Evolutionary conservation across 2,888 invertebrate genomes (phyloP), one percentile per base, ranked within the genome.

Genomic region (Eumacrocentrus americanus): DNA sequence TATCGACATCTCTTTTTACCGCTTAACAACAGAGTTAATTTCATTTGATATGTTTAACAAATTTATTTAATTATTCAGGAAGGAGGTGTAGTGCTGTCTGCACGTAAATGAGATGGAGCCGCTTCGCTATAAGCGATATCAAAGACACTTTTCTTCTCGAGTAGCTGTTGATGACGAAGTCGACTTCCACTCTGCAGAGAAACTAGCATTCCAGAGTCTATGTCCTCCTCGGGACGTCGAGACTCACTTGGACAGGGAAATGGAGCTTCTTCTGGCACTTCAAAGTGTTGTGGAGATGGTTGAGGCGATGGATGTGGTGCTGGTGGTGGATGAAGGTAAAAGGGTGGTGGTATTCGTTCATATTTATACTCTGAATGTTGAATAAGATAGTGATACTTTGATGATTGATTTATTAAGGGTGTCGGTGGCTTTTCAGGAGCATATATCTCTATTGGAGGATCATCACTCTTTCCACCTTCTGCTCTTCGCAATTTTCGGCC

Each of bases 101-200:
- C 89, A 72, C 91, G 83, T 56, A 94, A 83, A 75, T 92, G 91
- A 73, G 90, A 90, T 0, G 93, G 94, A 68, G 92, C 91, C 72
- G 95, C 92, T 73, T 94, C 94, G 73, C 92, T 92, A 76, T 95
- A 95, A 0, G 94, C 94, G 68, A 95, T 95, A 5, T 94, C 94
- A 75, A 95, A 95, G 23, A 95, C 90, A 76, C 94, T 95, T 77
- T 95, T 94, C 82, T 95, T 95, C 73, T 94, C 94, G 61, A 86
- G 70, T 58, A 85, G 77, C 64, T 83, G 83, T 65, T 84, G 84
- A 65, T 82, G 77, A 3, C 80, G 69, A 7, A 79, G 57, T 25
- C 77, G 75, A 12, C 63, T 69, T 25, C 40, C 40, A 0, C 70
- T 68, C 12, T 72, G 69, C 5, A 71, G 22, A 52, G 89, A 88